phyloP scores from a whole-genome alignment of 2,113 vertebrate genomes.

The Halcyon senegalensis region DNA sequence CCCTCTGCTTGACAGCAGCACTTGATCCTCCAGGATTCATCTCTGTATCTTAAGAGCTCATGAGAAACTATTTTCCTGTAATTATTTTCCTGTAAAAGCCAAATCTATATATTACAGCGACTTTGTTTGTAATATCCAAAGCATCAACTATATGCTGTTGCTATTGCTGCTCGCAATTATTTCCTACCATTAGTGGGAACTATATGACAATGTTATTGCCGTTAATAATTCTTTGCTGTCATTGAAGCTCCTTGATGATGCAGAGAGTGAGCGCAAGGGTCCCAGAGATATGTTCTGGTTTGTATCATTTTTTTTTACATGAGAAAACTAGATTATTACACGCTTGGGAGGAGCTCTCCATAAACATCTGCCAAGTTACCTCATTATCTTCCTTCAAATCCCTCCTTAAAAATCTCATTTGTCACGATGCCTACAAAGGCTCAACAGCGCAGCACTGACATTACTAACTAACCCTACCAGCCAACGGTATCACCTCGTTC shows the following conservation, averaged over 20 bases:
- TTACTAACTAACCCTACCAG: background rate
- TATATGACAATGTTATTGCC: background rate
- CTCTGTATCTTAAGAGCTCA: background rate
- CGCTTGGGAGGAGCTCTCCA: slow-evolving; percentile 47
- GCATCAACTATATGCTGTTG: background rate
- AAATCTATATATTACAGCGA: background rate
- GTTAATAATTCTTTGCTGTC: slow-evolving; percentile 55
- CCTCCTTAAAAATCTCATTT: slow-evolving; percentile 47
- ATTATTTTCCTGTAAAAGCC: slow-evolving; percentile 33
- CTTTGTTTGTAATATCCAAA: slow-evolving; percentile 30
- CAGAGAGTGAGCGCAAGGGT: background rate
- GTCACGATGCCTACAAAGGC: background rate
- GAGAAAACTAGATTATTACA: slow-evolving; percentile 35
- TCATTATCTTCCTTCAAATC: slow-evolving; percentile 57
- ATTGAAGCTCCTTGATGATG: slow-evolving; percentile 7
- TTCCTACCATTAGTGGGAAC: slow-evolving; percentile 22
- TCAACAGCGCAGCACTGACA: background rate
- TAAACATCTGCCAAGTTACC: slow-evolving; percentile 58
- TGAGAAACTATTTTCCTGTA: background rate
- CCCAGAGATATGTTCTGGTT: background rate
- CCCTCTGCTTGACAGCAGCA: background rate
- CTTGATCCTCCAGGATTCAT: background rate
- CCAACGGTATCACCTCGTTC: background rate
- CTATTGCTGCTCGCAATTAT: slow-evolving; percentile 8
- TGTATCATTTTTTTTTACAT: slow-evolving; percentile 37